phyloP scores from a whole-genome alignment of 2,797 vertebrate species.

The Ficedula albicollis region DNA sequence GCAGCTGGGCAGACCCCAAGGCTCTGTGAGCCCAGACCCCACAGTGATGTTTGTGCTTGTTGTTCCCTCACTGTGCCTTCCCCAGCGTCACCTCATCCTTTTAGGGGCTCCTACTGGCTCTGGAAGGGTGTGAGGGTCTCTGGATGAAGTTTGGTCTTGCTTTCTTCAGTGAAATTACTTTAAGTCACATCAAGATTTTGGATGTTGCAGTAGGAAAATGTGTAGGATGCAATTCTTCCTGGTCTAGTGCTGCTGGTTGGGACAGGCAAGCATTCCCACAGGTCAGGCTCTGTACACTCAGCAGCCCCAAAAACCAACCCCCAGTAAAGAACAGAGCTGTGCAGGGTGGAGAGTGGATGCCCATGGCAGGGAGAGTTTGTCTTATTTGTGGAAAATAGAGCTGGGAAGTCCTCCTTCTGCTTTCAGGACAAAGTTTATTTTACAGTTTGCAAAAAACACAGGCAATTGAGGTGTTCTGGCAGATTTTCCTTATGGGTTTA shows the following conservation, averaged over 20 bases:
- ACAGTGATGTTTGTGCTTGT: neutral
- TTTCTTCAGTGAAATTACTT: neutral
- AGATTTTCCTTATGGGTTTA: constrained; percentile 35
- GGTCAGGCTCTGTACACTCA: neutral
- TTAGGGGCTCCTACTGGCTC: fast-evolving
- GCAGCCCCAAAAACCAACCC: neutral
- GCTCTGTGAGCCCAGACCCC: neutral
- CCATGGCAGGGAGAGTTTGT: neutral
- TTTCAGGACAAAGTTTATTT: constrained; percentile 23
- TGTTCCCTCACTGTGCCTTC: fast-evolving
- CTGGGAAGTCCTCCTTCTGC: constrained; percentile 38
- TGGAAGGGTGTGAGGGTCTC: neutral
- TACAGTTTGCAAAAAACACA: constrained; percentile 4
- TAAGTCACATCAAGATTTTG: neutral
- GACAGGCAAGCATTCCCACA: fast-evolving
- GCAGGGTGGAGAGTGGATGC: neutral
- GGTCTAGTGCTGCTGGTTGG: neutral
- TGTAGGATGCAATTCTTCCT: neutral
- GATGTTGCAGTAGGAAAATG: fast-evolving
- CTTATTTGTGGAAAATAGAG: neutral
- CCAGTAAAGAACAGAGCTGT: neutral
- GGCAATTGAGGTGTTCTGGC: constrained; percentile 36
- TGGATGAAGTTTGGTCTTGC: neutral
- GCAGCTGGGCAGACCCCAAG: neutral
- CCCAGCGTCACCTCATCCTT: fast-evolving